Evolutionary conservation across 1,140 invertebrate species (phyloP).

Genomic region (Pogonomyrmex californicus): DNA sequence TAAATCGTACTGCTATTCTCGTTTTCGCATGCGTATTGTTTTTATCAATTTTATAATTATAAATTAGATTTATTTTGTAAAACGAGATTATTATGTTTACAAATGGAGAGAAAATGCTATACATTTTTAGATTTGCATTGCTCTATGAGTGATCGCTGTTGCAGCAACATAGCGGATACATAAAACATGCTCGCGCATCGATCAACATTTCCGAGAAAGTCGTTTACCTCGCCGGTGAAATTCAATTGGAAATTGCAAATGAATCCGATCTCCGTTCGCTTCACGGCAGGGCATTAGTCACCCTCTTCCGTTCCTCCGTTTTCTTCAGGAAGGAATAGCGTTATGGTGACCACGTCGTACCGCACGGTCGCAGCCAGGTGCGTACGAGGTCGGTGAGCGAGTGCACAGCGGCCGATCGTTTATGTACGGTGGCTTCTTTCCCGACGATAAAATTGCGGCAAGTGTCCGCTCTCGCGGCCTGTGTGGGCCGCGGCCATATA

Average conservation of each 20-base stretch:
- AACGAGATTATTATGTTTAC: not conserved
- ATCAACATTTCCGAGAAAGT: conserved; percentile 53
- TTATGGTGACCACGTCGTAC: conserved; percentile 20
- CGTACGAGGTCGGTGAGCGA: conserved; percentile 79
- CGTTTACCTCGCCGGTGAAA: conserved; percentile 29
- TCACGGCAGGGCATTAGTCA: conserved; percentile 57
- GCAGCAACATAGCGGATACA: conserved; percentile 26
- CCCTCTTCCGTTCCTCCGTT: conserved; percentile 32
- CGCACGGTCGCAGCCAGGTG: conserved; percentile 73
- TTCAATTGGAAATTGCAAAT: conserved; percentile 63
- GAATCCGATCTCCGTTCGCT: conserved; percentile 55
- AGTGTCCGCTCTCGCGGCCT: conserved; percentile 75
- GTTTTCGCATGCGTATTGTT: not conserved
- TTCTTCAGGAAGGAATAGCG: conserved; percentile 41
- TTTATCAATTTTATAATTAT: not conserved
- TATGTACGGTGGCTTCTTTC: conserved; percentile 83
- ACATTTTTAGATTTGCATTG: conserved; percentile 6
- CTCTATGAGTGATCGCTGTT: conserved; percentile 32
- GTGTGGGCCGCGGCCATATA: conserved; percentile 74
- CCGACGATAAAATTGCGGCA: conserved; percentile 83
- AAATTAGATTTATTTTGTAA: not conserved
- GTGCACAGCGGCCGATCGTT: conserved; percentile 78
- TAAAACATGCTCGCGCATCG: conserved; percentile 58
- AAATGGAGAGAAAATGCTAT: not conserved
- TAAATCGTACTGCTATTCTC: too few relatives aligned